Evolutionary conservation across 2,797 vertebrate genomes (phyloP).

Genomic region (Onychomys arenicola): DNA sequence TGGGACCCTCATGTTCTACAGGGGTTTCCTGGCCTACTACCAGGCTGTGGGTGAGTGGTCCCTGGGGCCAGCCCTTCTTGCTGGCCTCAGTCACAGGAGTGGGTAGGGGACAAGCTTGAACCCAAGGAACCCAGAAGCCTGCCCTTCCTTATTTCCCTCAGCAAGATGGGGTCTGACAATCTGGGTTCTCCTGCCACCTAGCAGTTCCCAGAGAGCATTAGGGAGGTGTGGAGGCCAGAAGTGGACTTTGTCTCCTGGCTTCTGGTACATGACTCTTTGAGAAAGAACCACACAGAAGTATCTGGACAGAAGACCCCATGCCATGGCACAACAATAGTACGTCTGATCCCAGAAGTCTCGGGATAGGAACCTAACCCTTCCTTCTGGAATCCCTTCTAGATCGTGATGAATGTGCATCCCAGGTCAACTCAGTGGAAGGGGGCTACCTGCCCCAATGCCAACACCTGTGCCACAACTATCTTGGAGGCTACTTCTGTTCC

Average conservation of each 20-base stretch:
- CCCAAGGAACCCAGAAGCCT: not conserved
- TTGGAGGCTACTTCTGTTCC: slow-evolving; percentile 94
- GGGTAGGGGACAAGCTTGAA: not conserved
- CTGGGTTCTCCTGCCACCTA: not conserved
- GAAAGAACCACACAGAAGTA: not conserved
- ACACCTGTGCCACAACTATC: slow-evolving; percentile 94
- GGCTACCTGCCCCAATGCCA: slow-evolving; percentile 86
- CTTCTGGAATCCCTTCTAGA: slow-evolving; percentile 82
- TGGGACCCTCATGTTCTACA: slow-evolving; percentile 85
- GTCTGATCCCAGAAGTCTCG: not conserved
- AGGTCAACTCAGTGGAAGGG: not conserved
- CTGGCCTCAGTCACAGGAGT: not conserved
- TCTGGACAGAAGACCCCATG: not conserved
- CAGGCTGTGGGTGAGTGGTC: slow-evolving; percentile 87
- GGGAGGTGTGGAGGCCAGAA: not conserved
- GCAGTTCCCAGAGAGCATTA: not conserved
- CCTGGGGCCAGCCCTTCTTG: not conserved
- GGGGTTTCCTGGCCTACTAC: slow-evolving; percentile 88
- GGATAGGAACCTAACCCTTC: not conserved
- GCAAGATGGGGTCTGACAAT: not conserved
- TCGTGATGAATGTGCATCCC: slow-evolving; percentile 85
- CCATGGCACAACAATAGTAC: not conserved
- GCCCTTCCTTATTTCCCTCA: not conserved
- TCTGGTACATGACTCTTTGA: not conserved
- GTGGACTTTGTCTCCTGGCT: not conserved